phyloP scores from a whole-genome alignment of 1,140 invertebrate species.

The Micrasema minimum region DNA sequence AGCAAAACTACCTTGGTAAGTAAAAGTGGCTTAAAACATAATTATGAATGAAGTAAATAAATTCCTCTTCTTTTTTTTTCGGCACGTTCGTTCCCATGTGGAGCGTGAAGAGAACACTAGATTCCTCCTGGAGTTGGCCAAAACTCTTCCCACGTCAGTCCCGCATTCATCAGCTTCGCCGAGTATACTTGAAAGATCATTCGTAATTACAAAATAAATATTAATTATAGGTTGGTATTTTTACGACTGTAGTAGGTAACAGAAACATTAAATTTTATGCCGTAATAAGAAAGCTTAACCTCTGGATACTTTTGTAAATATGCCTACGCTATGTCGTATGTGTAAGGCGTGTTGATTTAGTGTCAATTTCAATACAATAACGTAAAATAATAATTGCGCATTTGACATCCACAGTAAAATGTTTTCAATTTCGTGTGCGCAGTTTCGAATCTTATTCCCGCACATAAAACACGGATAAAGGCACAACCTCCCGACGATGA shows the following conservation, averaged over 20 bases:
- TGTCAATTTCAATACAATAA: neutral
- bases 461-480: slow-evolving; percentile 15
- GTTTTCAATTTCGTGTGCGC: slow-evolving; percentile 1
- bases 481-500: slow-evolving; percentile 1
- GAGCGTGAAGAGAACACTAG: no score
- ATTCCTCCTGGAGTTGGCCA: no score
- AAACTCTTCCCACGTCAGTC: no score
- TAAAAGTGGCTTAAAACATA: no score
- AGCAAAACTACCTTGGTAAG: no score
- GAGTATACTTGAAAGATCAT: no score
- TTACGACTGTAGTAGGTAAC: neutral
- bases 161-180: no score
- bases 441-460: slow-evolving; percentile 21
- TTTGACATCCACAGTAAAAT: neutral
- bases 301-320: neutral
- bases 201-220: no score
- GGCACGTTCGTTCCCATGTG: no score
- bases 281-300: neutral
- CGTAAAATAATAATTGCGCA: neutral
- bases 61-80: no score
- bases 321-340: neutral
- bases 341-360: neutral
- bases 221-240: no score
- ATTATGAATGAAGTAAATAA: no score
- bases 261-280: neutral